These are phyloP conservation scores for Standfussiana lucernea DNA, from an alignment of 2,888 invertebrate species.

Conservation along the genomic window DNA sequence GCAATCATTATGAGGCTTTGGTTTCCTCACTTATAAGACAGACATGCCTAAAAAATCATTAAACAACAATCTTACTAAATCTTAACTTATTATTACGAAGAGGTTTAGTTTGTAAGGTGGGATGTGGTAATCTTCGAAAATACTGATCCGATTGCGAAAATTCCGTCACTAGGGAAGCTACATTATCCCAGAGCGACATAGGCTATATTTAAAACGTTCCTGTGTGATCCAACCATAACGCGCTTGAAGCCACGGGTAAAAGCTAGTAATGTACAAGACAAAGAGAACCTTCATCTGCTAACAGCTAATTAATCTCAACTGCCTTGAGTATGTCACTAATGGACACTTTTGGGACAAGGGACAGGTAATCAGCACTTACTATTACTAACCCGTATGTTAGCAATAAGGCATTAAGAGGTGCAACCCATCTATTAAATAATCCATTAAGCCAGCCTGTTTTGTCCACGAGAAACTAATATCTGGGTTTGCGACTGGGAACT, in stretches of 20 bases:
- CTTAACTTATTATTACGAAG: background rate
- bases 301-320: slow-evolving; percentile 3
- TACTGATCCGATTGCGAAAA: background rate
- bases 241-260: background rate
- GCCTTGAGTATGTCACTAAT: slow-evolving; percentile 2
- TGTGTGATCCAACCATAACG: background rate
- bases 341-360: slow-evolving; percentile 2
- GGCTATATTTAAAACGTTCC: background rate
- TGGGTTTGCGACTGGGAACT: background rate
- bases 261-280: background rate
- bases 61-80: background rate
- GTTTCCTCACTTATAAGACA: background rate
- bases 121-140: background rate
- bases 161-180: background rate
- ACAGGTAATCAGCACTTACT: background rate
- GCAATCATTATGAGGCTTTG: background rate
- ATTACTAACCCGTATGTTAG: background rate
- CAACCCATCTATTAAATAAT: slow-evolving; percentile 3
- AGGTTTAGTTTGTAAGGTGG: too few relatives aligned
- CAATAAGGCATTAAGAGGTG: slow-evolving; percentile 19
- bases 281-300: background rate
- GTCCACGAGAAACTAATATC: background rate
- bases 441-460: background rate
- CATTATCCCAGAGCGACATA: background rate
- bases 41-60: background rate